Evolutionary conservation across 2,113 vertebrate genomes (phyloP).

Genomic region (Alosa alosa): DNA sequence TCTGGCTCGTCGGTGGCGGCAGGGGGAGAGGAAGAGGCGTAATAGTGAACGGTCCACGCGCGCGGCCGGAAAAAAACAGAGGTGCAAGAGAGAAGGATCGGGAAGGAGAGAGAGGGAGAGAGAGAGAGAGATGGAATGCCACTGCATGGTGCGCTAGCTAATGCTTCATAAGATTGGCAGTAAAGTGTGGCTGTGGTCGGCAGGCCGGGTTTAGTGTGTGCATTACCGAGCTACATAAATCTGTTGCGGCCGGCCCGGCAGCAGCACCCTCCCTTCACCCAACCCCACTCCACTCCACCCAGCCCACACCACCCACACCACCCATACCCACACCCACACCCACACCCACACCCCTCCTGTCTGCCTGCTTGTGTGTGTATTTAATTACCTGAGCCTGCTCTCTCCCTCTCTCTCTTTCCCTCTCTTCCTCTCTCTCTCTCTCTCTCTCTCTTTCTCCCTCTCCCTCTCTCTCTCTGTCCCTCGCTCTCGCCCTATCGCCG

Average conservation of each 20-base stretch:
- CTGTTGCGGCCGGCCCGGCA: constrained; percentile 55
- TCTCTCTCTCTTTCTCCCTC: not conserved
- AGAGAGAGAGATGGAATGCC: constrained; percentile 56
- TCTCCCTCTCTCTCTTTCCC: not conserved
- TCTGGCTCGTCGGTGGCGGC: not conserved
- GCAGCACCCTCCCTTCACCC: not conserved
- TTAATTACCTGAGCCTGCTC: constrained; percentile 69
- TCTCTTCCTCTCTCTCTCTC: not conserved
- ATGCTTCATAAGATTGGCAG: constrained; percentile 65
- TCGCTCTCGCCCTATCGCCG: not conserved
- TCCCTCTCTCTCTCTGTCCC: not conserved
- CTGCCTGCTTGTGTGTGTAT: constrained; percentile 65
- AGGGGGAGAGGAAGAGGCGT: not conserved
- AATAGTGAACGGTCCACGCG: not conserved
- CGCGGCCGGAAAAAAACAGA: not conserved
- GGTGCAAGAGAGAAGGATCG: constrained; percentile 39
- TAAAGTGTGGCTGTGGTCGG: constrained; percentile 60
- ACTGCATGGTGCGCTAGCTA: constrained; percentile 61
- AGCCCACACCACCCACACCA: not conserved
- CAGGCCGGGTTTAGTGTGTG: constrained; percentile 63
- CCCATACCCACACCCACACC: too few species aligned
- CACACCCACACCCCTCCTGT: constrained; percentile 15
- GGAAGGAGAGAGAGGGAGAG: constrained; percentile 40
- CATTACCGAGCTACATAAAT: constrained; percentile 74
- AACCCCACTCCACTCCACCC: not conserved